Evolutionary conservation across 64 coral and sea anemone genomes (phyloP), one percentile per base, ranked within the genome.

Genomic region (Actinia equina): DNA sequence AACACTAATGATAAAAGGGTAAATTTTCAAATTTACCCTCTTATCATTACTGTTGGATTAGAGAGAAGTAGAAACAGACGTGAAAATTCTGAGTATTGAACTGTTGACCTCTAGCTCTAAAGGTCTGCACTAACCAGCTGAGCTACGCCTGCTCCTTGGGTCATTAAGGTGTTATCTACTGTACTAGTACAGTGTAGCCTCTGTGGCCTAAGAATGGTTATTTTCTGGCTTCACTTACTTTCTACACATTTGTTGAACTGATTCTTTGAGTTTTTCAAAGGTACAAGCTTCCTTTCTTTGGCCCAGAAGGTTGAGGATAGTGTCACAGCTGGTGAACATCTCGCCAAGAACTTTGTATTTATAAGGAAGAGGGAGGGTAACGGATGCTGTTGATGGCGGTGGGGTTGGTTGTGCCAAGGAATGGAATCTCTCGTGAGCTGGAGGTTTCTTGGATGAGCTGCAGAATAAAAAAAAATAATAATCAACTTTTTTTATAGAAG

Each of bases 191-290:
- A 37, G 30, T 37, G 30, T 37, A 37, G 30, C 30, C 30, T 37
- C 30, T 37, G 30, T 37, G 30, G 30, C 30, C 30, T 37, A 37
- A 37, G 30, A 37, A 37, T 37, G 30, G 30, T 37, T 37, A 37
- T 37, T 37, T 37, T 37, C 7, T 49, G 7, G 7, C 3, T 20
- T 65, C n/a, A 5, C 94, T 93, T 95, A 98, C 96, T 98, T 98
- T 82, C 93, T 87, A 8, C 84, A 98, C 96, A 98, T 98, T 88
- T 98, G 85, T 59, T 98, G 96, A 30, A 98, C 93, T 52, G 96
- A 92, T 58, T 98, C 96, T 54, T 89, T 95, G 3, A 98, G 85
- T 78, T 98, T 98, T 55, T 86, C 58, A 55, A 95, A 98, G 9
- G 93, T 93, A 37, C 96, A 95, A n/a, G 69, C 86, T 80, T 95